Conservation (phyloP, 2,888 invertebrate species). For the Pristionchus fissidentatus region DNA sequence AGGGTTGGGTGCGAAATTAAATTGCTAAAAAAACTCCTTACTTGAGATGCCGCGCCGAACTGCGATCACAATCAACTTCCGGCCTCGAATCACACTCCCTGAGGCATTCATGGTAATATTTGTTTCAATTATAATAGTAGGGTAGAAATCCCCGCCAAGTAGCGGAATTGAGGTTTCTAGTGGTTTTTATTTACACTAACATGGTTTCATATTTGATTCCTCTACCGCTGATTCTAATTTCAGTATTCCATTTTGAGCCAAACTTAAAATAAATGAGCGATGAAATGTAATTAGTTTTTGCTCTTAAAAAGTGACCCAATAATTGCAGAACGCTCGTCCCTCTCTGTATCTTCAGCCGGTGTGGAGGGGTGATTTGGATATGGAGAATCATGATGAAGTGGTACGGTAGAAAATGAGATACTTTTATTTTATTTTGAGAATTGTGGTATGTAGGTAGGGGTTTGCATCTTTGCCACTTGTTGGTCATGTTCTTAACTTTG, state of each 20-base stretch:
- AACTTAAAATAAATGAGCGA: background rate
- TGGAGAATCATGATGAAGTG: conserved; percentile 55
- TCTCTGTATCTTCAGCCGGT: conserved; percentile 51
- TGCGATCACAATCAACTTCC: conserved; percentile 64
- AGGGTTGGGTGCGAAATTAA: background rate
- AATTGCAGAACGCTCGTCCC: conserved; percentile 51
- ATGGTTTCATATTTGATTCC: background rate
- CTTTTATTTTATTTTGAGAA: no score
- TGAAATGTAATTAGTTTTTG: background rate
- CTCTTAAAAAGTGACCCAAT: background rate
- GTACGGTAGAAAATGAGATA: background rate
- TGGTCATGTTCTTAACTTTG: background rate
- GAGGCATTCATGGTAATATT: conserved; percentile 55
- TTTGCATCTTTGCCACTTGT: no score
- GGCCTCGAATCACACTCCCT: conserved; percentile 71
- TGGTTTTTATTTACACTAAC: no score
- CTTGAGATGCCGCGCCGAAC: conserved; percentile 53
- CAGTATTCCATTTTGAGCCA: background rate
- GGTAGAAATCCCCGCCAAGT: no score
- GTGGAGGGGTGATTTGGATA: conserved; percentile 51
- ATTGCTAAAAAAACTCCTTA: background rate
- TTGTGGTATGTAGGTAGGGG: background rate
- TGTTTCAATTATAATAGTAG: no score
- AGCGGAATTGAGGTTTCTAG: no score
- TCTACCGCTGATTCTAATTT: conserved; percentile 42